Conservation (phyloP, 2,888 invertebrate species). For the Monochamus alternatus region DNA sequence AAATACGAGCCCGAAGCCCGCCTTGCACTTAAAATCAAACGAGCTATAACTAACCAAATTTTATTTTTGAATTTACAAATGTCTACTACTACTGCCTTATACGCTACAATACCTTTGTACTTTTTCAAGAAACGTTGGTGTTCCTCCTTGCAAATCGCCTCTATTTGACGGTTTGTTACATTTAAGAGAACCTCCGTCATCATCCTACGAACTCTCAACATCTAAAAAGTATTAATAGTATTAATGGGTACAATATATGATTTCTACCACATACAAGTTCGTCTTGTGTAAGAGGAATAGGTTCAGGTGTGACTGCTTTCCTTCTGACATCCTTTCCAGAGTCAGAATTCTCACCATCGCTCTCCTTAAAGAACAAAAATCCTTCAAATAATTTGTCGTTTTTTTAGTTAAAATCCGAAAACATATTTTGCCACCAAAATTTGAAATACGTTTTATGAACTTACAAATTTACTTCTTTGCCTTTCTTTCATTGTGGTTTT, state of each 20-base stretch:
- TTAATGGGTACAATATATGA: not conserved
- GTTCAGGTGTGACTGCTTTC: constrained; percentile 60
- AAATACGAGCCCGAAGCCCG: constrained; percentile 17
- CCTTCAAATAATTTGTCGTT: not conserved
- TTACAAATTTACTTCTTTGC: constrained; percentile 77
- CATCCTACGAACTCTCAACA: constrained; percentile 89
- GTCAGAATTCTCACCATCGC: constrained; percentile 72
- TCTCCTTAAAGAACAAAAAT: constrained; percentile 59
- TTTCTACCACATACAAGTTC: constrained; percentile 75
- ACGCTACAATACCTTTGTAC: constrained; percentile 83
- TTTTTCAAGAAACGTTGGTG: constrained; percentile 80
- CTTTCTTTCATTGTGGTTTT: constrained; percentile 68
- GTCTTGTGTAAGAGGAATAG: constrained; percentile 63
- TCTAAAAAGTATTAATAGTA: constrained; percentile 73
- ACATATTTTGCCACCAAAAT: not conserved
- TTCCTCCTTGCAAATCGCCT: constrained; percentile 88
- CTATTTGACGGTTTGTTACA: constrained; percentile 93
- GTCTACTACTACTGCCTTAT: constrained; percentile 42
- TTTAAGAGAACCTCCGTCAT: constrained; percentile 95
- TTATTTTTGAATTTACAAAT: constrained; percentile 30
- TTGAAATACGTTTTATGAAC: constrained; percentile 55
- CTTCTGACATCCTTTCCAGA: constrained; percentile 69
- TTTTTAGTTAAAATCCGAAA: not conserved
- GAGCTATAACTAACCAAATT: constrained; percentile 35
- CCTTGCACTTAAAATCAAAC: constrained; percentile 27